phyloP scores from a whole-genome alignment of 2,888 invertebrate species.

The Thelaira solivaga region DNA sequence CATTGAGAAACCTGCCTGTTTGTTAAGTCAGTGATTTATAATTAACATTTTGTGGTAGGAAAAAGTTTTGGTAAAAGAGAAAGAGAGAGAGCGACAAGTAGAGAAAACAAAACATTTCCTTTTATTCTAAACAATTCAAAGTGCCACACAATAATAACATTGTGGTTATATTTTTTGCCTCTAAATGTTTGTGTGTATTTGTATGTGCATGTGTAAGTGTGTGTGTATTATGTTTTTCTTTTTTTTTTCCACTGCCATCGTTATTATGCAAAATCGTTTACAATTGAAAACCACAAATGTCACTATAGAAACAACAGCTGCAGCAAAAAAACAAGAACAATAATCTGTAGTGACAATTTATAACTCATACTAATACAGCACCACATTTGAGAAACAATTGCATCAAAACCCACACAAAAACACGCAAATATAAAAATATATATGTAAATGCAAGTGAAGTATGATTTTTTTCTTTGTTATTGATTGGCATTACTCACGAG shows the following conservation, averaged over 20 bases:
- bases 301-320: constrained; percentile 31
- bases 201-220: neutral
- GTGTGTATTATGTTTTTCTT: neutral
- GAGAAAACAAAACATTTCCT: neutral
- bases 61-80: too few species aligned
- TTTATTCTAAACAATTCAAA: constrained; percentile 12
- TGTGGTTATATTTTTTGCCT: neutral
- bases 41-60: too few species aligned
- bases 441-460: too few species aligned
- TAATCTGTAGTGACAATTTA: constrained; percentile 30
- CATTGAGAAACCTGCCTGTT: too few species aligned
- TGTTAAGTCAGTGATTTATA: too few species aligned
- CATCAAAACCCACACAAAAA: neutral
- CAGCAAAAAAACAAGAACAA: neutral
- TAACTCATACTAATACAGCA: constrained; percentile 4
- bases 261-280: constrained; percentile 18
- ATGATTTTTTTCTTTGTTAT: too few species aligned
- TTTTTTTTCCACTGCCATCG: constrained; percentile 10
- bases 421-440: neutral
- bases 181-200: neutral
- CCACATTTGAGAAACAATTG: neutral
- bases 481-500: too few species aligned
- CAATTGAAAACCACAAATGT: constrained; percentile 38
- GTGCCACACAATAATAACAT: constrained; percentile 32
- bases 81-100: neutral